Evolutionary conservation across 2,888 invertebrate genomes (phyloP).

Genomic region (Dugesia japonica): DNA sequence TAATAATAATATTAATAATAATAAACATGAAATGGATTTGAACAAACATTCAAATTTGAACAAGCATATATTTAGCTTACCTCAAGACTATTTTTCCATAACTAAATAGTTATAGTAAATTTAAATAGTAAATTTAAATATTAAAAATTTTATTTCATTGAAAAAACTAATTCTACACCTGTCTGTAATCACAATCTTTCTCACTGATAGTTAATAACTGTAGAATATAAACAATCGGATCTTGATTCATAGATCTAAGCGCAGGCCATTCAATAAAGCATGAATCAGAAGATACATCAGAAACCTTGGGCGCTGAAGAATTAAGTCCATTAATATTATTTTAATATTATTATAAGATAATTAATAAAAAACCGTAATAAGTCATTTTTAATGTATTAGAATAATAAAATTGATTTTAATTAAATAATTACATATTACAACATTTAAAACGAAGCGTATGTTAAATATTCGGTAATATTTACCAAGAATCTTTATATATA

Average conservation of each 20-base stretch:
- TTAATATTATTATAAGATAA: too few relatives aligned
- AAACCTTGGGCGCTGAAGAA: constrained; percentile 53
- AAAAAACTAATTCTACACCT: constrained; percentile 48
- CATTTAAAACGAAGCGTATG: too few relatives aligned
- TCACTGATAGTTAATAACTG: constrained; percentile 52
- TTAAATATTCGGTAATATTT: too few relatives aligned
- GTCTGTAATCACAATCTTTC: constrained; percentile 54
- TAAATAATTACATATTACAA: too few relatives aligned
- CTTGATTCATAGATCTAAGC: constrained; percentile 53
- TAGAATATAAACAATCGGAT: constrained; percentile 61
- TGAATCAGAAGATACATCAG: constrained; percentile 52
- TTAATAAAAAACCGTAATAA: too few relatives aligned
- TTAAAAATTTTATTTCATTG: background rate
- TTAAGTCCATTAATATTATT: background rate
- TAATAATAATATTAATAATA: constrained; percentile 4
- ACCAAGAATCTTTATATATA: too few relatives aligned
- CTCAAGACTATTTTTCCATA: background rate
- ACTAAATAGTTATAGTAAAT: background rate
- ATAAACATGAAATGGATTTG: too few relatives aligned
- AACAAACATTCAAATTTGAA: background rate
- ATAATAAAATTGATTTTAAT: too few relatives aligned
- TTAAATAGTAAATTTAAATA: background rate
- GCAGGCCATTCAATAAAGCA: constrained; percentile 58
- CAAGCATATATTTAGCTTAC: background rate
- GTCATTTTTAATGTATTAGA: too few relatives aligned